phyloP scores from a whole-genome alignment of 2,797 vertebrate genomes.

The Cossypha niveicapilla region DNA sequence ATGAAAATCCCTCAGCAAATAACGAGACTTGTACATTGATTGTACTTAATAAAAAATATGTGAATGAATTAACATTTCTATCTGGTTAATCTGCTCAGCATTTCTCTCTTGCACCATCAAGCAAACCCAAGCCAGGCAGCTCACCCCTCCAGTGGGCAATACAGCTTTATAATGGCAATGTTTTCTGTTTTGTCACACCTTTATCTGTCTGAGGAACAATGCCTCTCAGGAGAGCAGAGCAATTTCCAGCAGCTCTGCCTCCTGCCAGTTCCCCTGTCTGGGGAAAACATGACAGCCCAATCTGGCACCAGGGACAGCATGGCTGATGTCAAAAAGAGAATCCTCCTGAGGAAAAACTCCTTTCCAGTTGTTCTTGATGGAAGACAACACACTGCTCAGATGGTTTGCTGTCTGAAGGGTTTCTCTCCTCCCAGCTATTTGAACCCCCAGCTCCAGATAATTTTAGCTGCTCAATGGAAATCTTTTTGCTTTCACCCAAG shows the following conservation, averaged over 20 bases:
- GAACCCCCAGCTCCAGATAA: background rate
- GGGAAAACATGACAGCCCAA: background rate
- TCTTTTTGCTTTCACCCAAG: background rate
- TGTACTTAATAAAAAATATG: background rate
- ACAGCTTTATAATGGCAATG: background rate
- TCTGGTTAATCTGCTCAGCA: background rate
- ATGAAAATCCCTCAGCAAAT: background rate
- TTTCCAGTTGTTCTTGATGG: background rate
- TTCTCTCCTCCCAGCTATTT: background rate
- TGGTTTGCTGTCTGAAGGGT: background rate
- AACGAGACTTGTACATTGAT: background rate
- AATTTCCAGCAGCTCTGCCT: background rate
- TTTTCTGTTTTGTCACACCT: background rate
- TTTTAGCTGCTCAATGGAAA: background rate
- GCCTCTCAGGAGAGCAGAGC: background rate
- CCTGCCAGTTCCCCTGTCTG: background rate
- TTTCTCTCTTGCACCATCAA: conserved; percentile 1
- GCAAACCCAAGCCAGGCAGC: background rate
- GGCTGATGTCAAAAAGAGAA: background rate
- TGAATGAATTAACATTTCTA: background rate
- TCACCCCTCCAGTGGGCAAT: background rate
- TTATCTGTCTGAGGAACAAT: background rate
- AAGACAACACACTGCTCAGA: background rate
- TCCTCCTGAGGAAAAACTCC: background rate
- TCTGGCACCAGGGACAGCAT: accelerated